Base-by-base conservation (phyloP, 2,113 vertebrate species). In the Poeciliopsis retropinna region DNA sequence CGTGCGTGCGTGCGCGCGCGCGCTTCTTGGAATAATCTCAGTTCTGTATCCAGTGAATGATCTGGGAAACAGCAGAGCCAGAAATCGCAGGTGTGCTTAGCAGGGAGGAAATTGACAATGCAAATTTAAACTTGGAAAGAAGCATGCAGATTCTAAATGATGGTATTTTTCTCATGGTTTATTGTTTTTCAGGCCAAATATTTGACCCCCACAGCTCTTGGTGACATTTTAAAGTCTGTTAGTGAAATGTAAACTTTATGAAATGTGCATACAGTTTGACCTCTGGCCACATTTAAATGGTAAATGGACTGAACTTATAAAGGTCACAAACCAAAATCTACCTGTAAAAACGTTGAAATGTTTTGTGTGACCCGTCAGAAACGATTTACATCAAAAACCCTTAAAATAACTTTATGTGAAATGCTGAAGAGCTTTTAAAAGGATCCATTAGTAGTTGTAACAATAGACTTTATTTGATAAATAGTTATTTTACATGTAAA, bases 1-100 rank as follows among this genome's bases (percentile, higher is more conserved):
- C 11, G 34, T 12, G 34, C 12, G 34, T 51, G 61, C 54, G n/a
- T 65, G 47, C 62, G 64, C 37, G 29, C 32, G 5, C 47, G 67
- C 71, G 70, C 70, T 32, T 74, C 47, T 60, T 82, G 51, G 32
- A 74, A 75, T 73, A 64, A 17, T 67, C 41, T 77, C 68, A 51
- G 13, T 19, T 32, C 61, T 73, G 34, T 81, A 72, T 62, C 75
- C 27, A 13, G 47, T 44, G 77, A 70, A 44, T 3, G 37, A 34
- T 54, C 60, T 29, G 32, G 81, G 19, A 84, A 44, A 41, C 25
- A 3, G 30, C 68, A 79, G 65, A 67, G 84, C 85, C 88, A 89
- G 85, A 73, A 84, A 84, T 71, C 90, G 51, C 88, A 89, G 89
- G 82, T 91, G 91, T 88, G 86, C 65, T 74, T 80, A 82, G n/a